Conservation (phyloP, 64 coral and sea anemone species). For the Stichodactyla mertensii region DNA sequence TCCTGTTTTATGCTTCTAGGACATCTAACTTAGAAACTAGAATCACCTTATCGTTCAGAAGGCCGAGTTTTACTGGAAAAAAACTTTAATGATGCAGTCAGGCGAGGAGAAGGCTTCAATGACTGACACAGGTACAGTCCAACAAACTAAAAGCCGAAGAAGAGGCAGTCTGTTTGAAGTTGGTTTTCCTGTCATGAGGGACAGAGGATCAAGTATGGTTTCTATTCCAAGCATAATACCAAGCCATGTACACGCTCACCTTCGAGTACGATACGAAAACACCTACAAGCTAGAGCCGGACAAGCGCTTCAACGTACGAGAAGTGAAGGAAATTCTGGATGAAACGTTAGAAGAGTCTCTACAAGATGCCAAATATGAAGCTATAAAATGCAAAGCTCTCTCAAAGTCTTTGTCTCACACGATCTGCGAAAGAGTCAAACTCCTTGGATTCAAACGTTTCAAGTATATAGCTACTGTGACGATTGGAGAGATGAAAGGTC, state of each 20-base stretch:
- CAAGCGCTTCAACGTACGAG: constrained; percentile 73
- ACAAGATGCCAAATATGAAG: constrained; percentile 70
- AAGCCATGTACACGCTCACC: constrained; percentile 53
- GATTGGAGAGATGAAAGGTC: constrained; percentile 89
- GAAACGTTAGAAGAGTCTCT: constrained; percentile 70
- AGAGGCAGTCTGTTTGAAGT: constrained; percentile 94
- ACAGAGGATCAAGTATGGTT: constrained; percentile 82
- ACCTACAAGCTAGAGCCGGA: constrained; percentile 95
- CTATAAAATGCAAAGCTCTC: constrained; percentile 48
- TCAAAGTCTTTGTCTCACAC: constrained; percentile 77
- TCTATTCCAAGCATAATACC: constrained; percentile 73
- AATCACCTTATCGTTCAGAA: neutral
- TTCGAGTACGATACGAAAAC: constrained; percentile 87
- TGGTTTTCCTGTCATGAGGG: constrained; percentile 77
- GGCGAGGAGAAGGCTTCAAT: constrained; percentile 7
- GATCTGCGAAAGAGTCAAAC: constrained; percentile 85
- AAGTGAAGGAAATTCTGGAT: constrained; percentile 87
- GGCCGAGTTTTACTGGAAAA: neutral
- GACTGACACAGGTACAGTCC: constrained; percentile 27
- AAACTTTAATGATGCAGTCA: neutral
- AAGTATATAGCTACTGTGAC: constrained; percentile 83
- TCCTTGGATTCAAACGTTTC: constrained; percentile 74
- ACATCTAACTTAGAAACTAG: neutral
- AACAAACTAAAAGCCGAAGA: constrained; percentile 27
- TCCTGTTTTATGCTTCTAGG: neutral